phyloP scores from a whole-genome alignment of 2,888 invertebrate genomes.

The Drosophila greeni region DNA sequence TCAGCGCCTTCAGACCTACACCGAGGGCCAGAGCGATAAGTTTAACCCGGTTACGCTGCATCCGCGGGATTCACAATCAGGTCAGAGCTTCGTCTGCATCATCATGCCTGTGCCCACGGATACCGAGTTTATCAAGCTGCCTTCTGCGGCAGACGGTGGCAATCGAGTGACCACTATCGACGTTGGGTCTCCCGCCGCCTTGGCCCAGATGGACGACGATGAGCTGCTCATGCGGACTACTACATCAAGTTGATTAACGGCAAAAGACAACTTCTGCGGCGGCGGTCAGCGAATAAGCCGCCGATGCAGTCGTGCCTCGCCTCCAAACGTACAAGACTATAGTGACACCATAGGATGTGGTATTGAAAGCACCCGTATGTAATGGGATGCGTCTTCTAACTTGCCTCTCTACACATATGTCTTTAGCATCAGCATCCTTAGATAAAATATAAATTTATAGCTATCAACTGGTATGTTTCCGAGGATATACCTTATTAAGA shows the following conservation, averaged over 20 bases:
- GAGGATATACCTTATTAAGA: background rate
- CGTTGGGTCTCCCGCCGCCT: conserved; percentile 75
- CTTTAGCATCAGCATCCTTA: background rate
- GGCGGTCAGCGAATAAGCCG: conserved; percentile 21
- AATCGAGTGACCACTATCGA: conserved; percentile 78
- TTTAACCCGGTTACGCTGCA: conserved; percentile 93
- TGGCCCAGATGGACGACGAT: conserved; percentile 72
- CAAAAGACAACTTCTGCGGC: conserved; percentile 25
- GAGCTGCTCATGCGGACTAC: conserved; percentile 70
- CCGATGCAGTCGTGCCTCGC: conserved; percentile 38
- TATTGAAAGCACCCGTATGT: conserved; percentile 76
- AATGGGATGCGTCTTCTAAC: conserved; percentile 4
- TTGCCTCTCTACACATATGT: background rate
- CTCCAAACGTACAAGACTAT: conserved; percentile 28
- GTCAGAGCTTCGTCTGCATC: conserved; percentile 92
- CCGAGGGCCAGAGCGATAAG: conserved; percentile 86
- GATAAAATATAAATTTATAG: background rate
- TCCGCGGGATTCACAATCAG: conserved; percentile 88
- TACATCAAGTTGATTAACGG: conserved; percentile 61
- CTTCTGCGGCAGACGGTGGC: conserved; percentile 76
- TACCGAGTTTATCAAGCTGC: conserved; percentile 76
- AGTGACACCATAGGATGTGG: conserved; percentile 43
- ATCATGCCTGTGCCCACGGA: conserved; percentile 88
- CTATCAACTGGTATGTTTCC: background rate
- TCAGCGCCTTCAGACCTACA: conserved; percentile 88